Conservation (phyloP, 2,888 invertebrate species). For the Embidobia sp. region DNA sequence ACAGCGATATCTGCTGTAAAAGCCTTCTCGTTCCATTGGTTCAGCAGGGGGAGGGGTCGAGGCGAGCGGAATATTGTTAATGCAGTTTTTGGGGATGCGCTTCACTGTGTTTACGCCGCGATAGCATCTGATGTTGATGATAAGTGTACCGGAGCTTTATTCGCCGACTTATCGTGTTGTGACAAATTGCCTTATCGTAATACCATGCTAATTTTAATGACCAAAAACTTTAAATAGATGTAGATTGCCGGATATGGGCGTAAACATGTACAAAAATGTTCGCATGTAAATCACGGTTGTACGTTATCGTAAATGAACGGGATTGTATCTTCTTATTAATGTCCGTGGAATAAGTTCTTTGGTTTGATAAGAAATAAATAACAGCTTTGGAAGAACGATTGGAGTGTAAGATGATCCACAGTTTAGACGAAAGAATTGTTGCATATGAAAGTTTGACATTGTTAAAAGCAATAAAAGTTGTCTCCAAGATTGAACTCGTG, state of each 20-base stretch:
- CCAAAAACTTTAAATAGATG: conserved; percentile 28
- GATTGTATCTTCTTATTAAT: too few relatives aligned
- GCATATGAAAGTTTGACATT: conserved; percentile 3
- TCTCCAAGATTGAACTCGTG: conserved; percentile 19
- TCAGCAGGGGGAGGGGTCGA: conserved; percentile 18
- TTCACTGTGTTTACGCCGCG: conserved; percentile 53
- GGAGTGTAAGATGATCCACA: too few relatives aligned
- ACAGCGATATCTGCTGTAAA: conserved; percentile 74
- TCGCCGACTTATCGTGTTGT: conserved; percentile 57
- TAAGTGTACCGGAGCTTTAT: conserved; percentile 67
- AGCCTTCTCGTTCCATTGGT: conserved; percentile 65
- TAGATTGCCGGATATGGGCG: not conserved
- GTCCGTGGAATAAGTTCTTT: too few relatives aligned
- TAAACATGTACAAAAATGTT: too few relatives aligned
- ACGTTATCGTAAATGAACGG: too few relatives aligned
- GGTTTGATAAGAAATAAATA: too few relatives aligned
- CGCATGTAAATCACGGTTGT: too few relatives aligned
- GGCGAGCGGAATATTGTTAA: conserved; percentile 60
- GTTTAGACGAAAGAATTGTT: too few relatives aligned
- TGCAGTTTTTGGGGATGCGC: conserved; percentile 60
- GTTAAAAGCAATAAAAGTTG: not conserved
- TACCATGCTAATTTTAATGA: conserved; percentile 49
- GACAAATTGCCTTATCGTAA: conserved; percentile 56
- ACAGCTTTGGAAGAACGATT: too few relatives aligned
- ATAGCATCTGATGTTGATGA: conserved; percentile 73